Base-by-base conservation (phyloP, 1,140 invertebrate species). In the Drosophila ficusphila region DNA sequence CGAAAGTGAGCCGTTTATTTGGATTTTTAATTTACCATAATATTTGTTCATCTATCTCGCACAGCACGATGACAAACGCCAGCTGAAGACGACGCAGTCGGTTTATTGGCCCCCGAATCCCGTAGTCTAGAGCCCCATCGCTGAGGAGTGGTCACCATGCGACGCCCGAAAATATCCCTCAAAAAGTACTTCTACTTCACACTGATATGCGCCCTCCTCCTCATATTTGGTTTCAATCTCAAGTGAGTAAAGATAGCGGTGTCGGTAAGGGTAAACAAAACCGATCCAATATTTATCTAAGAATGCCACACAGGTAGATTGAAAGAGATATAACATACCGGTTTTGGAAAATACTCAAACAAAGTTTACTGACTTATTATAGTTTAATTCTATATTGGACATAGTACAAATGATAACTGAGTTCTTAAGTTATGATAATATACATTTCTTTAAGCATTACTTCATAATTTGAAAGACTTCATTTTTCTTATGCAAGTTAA, bases 181-280 rank as follows among this genome's bases (percentile, higher is more conserved):
- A 91, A 91, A 57, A 90, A 90, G 61, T 91, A 91, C 72, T 91
- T 91, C 65, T 89, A 90, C 48, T 82, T 91, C 39, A 90, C 86
- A 25, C 70, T 91, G 19, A 79, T 91, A 44, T 91, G 89, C 60
- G 89, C 90, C 3, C 56, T 91, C 12, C 57, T 91, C 19, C 67
- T 91, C 31, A 88, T 91, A 52, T 91, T 91, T 54, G 90, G 89
- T 58, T 89, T 91, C 65, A 91, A 88, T 89, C 67, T 91, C 52
- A 91, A 83, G 91, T 91, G 46, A 89, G 89, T 89, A 68, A 68
- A 14, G 29, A 31, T 11, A 33, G 6, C 23, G 23, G 3, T 27
- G 42, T 27, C 23, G 42, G 3, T 11, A n/a, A 11, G n/a, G 5
- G n/a, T 21, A 41, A 18, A n/a, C 7, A n/a, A 21, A 4, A 1